phyloP scores from a whole-genome alignment of 2,797 vertebrate genomes.

The Todus mexicanus region DNA sequence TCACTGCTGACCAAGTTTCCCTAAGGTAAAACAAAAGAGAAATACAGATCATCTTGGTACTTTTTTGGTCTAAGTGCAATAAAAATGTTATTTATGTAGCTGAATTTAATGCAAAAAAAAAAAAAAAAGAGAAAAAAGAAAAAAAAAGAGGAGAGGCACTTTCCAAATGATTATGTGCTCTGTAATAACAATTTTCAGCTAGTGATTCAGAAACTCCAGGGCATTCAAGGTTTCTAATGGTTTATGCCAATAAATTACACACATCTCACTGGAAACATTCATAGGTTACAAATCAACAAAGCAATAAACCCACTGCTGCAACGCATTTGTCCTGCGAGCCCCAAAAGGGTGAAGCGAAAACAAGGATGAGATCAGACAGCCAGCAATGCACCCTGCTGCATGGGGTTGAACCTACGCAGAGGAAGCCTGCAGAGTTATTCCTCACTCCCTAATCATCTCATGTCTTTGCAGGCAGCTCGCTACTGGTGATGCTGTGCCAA shows the following conservation, averaged over 20 bases:
- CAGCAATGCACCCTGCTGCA: neutral
- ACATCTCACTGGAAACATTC: neutral
- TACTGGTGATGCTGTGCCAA: neutral
- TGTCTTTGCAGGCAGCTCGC: neutral
- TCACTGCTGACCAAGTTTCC: neutral
- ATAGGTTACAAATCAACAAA: neutral
- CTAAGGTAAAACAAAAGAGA: neutral
- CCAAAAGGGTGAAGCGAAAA: neutral
- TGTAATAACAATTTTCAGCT: slow-evolving; percentile 17
- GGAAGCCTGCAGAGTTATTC: slow-evolving; percentile 20
- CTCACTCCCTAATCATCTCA: neutral
- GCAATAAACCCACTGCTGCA: neutral
- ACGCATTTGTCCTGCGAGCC: neutral
- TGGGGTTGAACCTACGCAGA: neutral
- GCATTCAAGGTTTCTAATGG: neutral
- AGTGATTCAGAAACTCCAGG: slow-evolving; percentile 44
- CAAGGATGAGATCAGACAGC: slow-evolving; percentile 2
- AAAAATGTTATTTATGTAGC: neutral
- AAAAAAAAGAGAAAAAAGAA: neutral
- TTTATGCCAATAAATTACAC: slow-evolving; percentile 23
- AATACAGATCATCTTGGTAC: neutral
- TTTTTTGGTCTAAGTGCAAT: neutral
- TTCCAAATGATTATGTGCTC: slow-evolving; percentile 15
- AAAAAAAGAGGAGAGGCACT: neutral
- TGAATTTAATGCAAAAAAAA: neutral